Conservation (phyloP, 2,113 vertebrate species). For the Pterocles gutturalis region DNA sequence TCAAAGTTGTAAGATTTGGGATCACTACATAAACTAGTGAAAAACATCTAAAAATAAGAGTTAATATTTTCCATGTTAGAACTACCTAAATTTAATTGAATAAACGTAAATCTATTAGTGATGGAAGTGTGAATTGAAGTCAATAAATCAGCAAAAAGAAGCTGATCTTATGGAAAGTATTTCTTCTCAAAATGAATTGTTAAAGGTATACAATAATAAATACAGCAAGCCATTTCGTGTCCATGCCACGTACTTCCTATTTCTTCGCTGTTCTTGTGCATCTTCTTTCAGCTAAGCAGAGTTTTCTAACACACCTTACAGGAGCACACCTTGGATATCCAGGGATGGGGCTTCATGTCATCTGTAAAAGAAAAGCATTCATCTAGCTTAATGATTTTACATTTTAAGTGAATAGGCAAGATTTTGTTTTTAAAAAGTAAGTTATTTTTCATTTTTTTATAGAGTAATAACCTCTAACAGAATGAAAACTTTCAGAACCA, state of each 20-base stretch:
- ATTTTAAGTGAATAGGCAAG: not conserved
- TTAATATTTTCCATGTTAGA: not conserved
- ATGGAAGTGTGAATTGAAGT: not conserved
- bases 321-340: constrained; percentile 81
- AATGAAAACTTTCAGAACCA: not conserved
- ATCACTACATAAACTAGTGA: not conserved
- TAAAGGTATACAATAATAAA: not conserved
- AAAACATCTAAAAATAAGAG: not conserved
- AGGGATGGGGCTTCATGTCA: constrained; percentile 70
- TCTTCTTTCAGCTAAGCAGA: not conserved
- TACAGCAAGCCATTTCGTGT: not conserved
- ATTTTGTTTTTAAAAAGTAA: not conserved
- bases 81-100: not conserved
- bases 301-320: constrained; percentile 79
- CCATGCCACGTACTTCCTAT: not conserved
- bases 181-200: not conserved
- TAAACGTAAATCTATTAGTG: not conserved
- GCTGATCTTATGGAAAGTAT: not conserved
- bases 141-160: not conserved
- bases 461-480: not conserved
- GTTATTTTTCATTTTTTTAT: not conserved
- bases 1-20: not conserved
- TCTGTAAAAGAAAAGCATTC: constrained; percentile 66
- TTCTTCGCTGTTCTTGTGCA: not conserved
- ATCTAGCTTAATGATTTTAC: not conserved